These are phyloP conservation scores for Brienomyrus brachyistius DNA, from an alignment of 2,113 vertebrate genomes.

Conservation along the genomic window DNA sequence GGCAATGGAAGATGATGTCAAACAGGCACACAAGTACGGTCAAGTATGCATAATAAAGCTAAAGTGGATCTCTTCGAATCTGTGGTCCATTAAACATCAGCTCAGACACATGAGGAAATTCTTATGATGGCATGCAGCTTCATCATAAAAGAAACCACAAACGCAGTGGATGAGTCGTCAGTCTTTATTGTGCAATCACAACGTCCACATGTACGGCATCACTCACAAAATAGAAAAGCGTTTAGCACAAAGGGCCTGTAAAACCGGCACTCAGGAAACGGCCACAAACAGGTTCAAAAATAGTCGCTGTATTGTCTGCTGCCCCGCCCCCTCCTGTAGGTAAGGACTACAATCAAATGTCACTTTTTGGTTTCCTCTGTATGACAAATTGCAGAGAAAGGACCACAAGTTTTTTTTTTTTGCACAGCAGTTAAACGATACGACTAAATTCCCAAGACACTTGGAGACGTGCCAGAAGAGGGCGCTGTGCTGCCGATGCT, in stretches of 20 bases:
- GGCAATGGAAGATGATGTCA: neutral
- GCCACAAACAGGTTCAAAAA: slow-evolving; percentile 42
- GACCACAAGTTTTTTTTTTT: slow-evolving; percentile 14
- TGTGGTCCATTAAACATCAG: neutral
- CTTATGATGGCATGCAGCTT: neutral
- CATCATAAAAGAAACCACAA: neutral
- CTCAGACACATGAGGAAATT: neutral
- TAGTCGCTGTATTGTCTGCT: neutral
- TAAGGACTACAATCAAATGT: neutral
- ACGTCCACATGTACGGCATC: neutral
- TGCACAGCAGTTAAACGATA: slow-evolving; percentile 35
- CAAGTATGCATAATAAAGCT: neutral
- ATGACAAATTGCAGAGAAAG: slow-evolving; percentile 23
- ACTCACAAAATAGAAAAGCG: slow-evolving; percentile 11
- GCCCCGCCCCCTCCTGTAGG: neutral
- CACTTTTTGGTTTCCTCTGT: slow-evolving; percentile 4
- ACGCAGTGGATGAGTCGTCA: neutral
- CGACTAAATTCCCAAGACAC: slow-evolving; percentile 54
- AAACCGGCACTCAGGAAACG: neutral
- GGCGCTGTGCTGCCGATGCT: neutral
- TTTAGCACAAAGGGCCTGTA: neutral
- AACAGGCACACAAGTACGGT: neutral
- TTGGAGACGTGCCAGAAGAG: slow-evolving; percentile 40
- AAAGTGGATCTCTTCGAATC: neutral
- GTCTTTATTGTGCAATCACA: slow-evolving; percentile 15